A percentile compares a stretch with the other conserved stretches of the same genome.
Evolutionary conservation across 2,888 invertebrate genomes (phyloP).

Genomic region (Synanthedon formicaeformis): DNA sequence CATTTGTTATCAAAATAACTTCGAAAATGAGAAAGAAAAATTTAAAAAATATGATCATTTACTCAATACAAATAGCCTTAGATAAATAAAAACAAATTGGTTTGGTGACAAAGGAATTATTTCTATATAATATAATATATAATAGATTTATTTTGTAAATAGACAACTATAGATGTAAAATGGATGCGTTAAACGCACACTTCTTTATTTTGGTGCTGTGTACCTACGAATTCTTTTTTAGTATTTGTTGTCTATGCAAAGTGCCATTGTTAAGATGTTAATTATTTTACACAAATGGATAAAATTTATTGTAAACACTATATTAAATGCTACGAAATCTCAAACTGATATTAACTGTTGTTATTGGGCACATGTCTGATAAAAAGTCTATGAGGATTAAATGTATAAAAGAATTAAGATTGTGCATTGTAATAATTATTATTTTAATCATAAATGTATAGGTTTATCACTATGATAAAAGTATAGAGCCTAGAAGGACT

Average conservation of each 20-base stretch:
- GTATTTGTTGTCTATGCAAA: slow-evolving; percentile 19
- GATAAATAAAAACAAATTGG: too few relatives aligned
- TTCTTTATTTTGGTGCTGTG: slow-evolving; percentile 20
- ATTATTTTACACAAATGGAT: slow-evolving; percentile 6
- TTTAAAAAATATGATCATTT: too few relatives aligned
- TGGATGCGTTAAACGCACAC: slow-evolving; percentile 6
- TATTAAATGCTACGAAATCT: slow-evolving; percentile 26
- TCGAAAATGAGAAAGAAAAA: too few relatives aligned
- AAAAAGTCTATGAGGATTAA: too few relatives aligned
- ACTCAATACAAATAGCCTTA: too few relatives aligned
- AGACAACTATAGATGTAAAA: not conserved
- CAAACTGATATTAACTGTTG: slow-evolving; percentile 12
- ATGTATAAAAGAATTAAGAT: too few relatives aligned
- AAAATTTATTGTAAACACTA: slow-evolving; percentile 26
- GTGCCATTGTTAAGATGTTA: slow-evolving; percentile 44
- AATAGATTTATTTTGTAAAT: not conserved
- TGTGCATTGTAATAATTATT: too few relatives aligned
- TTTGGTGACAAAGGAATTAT: slow-evolving; percentile 17
- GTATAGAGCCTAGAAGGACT: too few relatives aligned
- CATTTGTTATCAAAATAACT: too few relatives aligned
- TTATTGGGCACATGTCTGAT: slow-evolving; percentile 15
- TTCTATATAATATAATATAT: slow-evolving; percentile 45
- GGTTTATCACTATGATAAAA: too few relatives aligned
- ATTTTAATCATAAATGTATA: too few relatives aligned
- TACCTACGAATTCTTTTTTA: slow-evolving; percentile 17